Evolutionary conservation across 2,888 invertebrate species (phyloP), one percentile per base, ranked within the genome.

Genomic region (Syritta pipiens): DNA sequence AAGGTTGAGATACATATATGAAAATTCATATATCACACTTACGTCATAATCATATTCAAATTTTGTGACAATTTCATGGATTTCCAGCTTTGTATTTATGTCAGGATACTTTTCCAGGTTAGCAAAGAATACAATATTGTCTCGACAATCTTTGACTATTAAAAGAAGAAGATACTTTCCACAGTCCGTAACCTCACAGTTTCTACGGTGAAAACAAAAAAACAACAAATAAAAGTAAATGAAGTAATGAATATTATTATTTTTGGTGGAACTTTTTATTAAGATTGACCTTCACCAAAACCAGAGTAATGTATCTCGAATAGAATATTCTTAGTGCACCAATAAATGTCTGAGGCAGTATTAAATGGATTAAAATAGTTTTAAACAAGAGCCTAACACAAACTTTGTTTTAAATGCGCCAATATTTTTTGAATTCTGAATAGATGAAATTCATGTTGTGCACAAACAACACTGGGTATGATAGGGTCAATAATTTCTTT

Each of bases 1-100:
- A 24, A 53, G 5, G 14, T n/a, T 62, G 14, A 46, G 77, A 59
- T 60, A 53, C 9, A 22, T 32, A 9, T 32, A 28, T 30, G 37
- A 71, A 9, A 17, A 17, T 2, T 17, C 14, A 17, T 7, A 9
- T 7, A 4, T 26, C 40, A 26, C 17, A 85, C 88, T 86, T 86
- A 96, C 97, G 90, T 97, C 95, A 89, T 96, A 98, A 88, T 97
- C 97, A 0, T 97, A 96, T 89, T 97, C 97, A 87, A 97, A 94
- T 87, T 95, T 94, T 85, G 93, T 93, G 59, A 98, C 94, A 82
- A 99, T 92, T 87, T 95, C 94, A 55, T 92, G 94, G 60, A 97
- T 91, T 5, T 92, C 89, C 59, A 96, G 88, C 84, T 91, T 92
- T 24, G 91, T 92, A 35, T 85, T 87, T 75, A 97, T 92, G 65